Conservation (phyloP, 2,888 invertebrate genomes). For the Perizoma flavofasciatum region DNA sequence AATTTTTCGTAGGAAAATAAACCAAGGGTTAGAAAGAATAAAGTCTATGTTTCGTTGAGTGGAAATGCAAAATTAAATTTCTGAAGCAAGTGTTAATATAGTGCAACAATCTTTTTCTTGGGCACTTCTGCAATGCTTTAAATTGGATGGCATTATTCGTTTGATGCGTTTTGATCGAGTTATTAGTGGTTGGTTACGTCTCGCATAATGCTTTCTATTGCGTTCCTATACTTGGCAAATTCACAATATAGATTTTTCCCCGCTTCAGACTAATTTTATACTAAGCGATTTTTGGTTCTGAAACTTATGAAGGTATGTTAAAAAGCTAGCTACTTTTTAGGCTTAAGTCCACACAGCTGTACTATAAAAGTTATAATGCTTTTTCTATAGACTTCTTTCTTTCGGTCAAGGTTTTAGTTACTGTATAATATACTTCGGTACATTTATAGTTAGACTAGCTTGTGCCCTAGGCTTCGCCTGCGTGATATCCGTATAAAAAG, state of each 20-base stretch:
- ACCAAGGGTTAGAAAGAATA: background rate
- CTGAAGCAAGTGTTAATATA: conserved; percentile 69
- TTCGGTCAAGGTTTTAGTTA: too few species aligned
- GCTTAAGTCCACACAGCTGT: too few species aligned
- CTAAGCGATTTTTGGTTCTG: too few species aligned
- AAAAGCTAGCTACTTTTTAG: too few species aligned
- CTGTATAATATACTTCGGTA: too few species aligned
- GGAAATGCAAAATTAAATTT: conserved; percentile 63
- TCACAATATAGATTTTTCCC: background rate
- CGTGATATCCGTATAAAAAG: too few species aligned
- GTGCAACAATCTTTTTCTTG: conserved; percentile 71
- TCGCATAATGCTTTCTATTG: conserved; percentile 44
- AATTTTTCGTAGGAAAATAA: conserved; percentile 3
- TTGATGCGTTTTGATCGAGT: conserved; percentile 54
- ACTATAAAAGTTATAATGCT: too few species aligned
- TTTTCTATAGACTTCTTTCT: too few species aligned
- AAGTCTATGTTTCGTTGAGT: conserved; percentile 24
- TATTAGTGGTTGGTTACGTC: conserved; percentile 61
- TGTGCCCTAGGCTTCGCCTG: too few species aligned
- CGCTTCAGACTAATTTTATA: background rate
- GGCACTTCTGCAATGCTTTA: conserved; percentile 54
- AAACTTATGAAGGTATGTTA: too few species aligned
- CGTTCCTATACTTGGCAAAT: background rate
- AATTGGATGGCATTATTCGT: conserved; percentile 65
- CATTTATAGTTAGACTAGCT: too few species aligned